Base-by-base conservation (phyloP, 1,140 invertebrate genomes). In the Harpegnathos saltator region DNA sequence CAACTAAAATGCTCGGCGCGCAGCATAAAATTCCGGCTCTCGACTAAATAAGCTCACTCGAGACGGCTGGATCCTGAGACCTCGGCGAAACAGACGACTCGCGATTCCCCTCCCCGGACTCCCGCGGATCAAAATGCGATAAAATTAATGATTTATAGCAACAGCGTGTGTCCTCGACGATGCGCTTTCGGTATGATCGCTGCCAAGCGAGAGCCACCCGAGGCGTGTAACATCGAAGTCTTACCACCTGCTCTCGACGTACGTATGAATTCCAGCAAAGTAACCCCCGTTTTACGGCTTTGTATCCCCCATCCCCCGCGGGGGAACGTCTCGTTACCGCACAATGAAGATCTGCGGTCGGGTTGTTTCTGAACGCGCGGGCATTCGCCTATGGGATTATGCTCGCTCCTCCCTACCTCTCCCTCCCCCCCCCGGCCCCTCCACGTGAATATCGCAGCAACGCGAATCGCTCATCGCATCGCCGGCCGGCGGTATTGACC, bases 311-410 rank as follows among this genome's bases (percentile, higher is more conserved):
- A 63, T 63, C 72, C 58, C 26, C 50, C 29, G 61, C 61, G 61
- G 61, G 22, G 74, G 56, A 50, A 66, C 19, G 74, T 77, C 74
- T 77, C 74, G 73, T 77, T 77, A 77, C 73, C 61, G 74, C 62
- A 66, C 74, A 77, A 77, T 77, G 74, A 77, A 77, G 74, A 77
- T 77, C 74, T 66, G 61, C 61, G 73, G 73, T 65, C 33, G 61
- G 58, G 73, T 65, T 77, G 54, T 77, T 77, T 77, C 73, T 65
- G n/a, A n/a, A 65, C 22, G 65, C 59, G 59, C 73, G 9, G 48
- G n/a, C 48, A 38, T 77, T 22, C 74, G 38, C 29, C n/a, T n/a
- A 9, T 44, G 38, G 38, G 9, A 44, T 44, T n/a, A n/a, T n/a
- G n/a, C n/a, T n/a, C n/a, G n/a, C 29, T 33, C 29, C 29, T n/a